phyloP scores from a whole-genome alignment of 2,888 invertebrate genomes.

The Sminthurinus aureus region DNA sequence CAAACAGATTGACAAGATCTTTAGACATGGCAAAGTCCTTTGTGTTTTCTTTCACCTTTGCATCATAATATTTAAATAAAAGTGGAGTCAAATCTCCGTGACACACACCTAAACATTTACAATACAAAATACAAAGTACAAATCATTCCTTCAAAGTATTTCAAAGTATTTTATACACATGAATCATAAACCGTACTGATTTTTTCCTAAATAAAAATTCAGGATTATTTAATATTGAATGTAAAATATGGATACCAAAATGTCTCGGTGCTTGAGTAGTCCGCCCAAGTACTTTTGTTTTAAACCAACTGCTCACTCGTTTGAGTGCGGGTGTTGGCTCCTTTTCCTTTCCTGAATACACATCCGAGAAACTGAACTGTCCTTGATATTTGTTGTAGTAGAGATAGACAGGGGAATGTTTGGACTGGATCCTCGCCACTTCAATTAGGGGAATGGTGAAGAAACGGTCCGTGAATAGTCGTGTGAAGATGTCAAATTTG shows the following conservation, averaged over 20 bases:
- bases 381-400: slow-evolving; percentile 67
- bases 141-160: background rate
- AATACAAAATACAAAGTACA: slow-evolving; percentile 1
- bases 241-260: slow-evolving; percentile 41
- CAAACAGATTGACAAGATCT: slow-evolving; percentile 29
- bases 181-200: background rate
- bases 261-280: slow-evolving; percentile 48
- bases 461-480: slow-evolving; percentile 50
- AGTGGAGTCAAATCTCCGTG: slow-evolving; percentile 26
- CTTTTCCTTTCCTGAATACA: slow-evolving; percentile 63
- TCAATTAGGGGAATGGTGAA: slow-evolving; percentile 43
- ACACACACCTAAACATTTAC: slow-evolving; percentile 16
- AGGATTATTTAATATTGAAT: too few relatives aligned
- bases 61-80: slow-evolving; percentile 11
- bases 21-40: slow-evolving; percentile 30
- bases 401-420: slow-evolving; percentile 63
- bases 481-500: slow-evolving; percentile 49
- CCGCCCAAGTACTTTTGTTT: slow-evolving; percentile 52
- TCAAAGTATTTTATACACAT: too few relatives aligned
- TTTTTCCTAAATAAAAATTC: too few relatives aligned
- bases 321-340: slow-evolving; percentile 50
- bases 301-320: slow-evolving; percentile 53
- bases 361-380: slow-evolving; percentile 63
- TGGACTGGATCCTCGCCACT: slow-evolving; percentile 36
- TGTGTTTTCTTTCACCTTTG: slow-evolving; percentile 8